A percentile compares a stretch with the other conserved stretches of the same genome.
Evolutionary conservation across 2,113 vertebrate genomes (phyloP).

Genomic region (Oryzias javanicus): DNA sequence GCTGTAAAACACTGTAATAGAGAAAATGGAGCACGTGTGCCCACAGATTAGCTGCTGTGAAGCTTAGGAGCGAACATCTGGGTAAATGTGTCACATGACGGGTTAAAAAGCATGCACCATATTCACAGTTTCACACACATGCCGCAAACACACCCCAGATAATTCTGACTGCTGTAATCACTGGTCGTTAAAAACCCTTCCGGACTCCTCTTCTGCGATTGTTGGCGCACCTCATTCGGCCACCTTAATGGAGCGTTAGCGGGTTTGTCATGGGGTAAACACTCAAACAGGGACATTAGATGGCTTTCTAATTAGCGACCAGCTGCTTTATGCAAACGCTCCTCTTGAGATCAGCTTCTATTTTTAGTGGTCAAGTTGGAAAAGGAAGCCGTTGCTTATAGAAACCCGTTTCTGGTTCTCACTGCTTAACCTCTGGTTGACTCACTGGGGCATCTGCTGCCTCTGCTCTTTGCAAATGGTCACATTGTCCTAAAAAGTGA

Average conservation of each 20-base stretch:
- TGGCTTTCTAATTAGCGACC: conserved; percentile 33
- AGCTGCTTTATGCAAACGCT: conserved; percentile 37
- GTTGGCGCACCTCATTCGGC: conserved; percentile 44
- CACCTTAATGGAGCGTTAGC: conserved; percentile 50
- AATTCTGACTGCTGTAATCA: conserved; percentile 19
- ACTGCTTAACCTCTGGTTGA: not conserved
- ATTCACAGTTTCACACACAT: too few species aligned
- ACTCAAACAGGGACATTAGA: conserved; percentile 23
- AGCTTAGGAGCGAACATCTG: not conserved
- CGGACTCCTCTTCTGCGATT: conserved; percentile 13
- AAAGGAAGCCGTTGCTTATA: too few species aligned
- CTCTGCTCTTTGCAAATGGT: conserved; percentile 2
- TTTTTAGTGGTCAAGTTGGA: not conserved
- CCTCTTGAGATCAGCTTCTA: conserved; percentile 34
- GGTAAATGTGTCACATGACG: too few species aligned
- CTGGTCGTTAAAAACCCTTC: conserved; percentile 3
- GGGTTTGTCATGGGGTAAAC: conserved; percentile 30
- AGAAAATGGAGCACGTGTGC: not conserved
- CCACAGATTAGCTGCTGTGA: conserved; percentile 28
- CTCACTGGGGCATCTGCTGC: not conserved
- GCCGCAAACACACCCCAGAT: too few species aligned
- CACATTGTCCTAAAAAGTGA: not conserved
- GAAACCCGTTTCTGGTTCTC: too few species aligned
- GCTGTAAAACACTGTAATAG: not conserved
- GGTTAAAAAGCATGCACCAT: too few species aligned